Evolutionary conservation across 2,797 vertebrate species (phyloP), one percentile per base, ranked within the genome.

Genomic region (Pangasius macronema): DNA sequence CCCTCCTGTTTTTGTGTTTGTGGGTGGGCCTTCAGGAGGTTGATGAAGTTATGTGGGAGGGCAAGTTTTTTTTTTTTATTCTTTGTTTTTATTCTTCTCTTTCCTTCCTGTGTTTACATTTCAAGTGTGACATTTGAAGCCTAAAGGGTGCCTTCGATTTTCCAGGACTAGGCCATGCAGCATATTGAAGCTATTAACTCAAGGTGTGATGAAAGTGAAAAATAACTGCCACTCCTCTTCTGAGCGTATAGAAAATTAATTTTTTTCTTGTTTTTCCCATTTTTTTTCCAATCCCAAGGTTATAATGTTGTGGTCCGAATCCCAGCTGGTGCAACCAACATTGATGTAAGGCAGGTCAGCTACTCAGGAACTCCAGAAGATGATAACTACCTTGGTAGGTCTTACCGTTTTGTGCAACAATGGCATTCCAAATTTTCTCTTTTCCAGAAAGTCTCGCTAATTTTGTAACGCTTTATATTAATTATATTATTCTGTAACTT

Each of bases 341-440:
- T 99, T 88, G 98, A 99, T 89, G 95, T 99, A 93, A 96, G 87
- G 88, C 98, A 99, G 91, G 95, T 98, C 95, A 99, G 98, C 95
- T 98, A 98, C 94, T 99, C 98, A 84, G 98, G 98, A 91, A 97
- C 96, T 87, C 95, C 98, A 85, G 98, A 98, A 91, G 98, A 99
- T 90, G 98, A 99, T 95, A 99, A 97, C 94, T 99, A 99, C 94
- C 97, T 99, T 91, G 98, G 98, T 99, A 95, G 97, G 96, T 20
- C 33, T 46, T 59, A 70, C 22, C 7, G 16, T 82, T 39, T 57
- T 36, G 0, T 82, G 24, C 3, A 49, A 65, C 27, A 1, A 0
- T 65, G 5, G 8, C 11, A 61, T n/a, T 46, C 24, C 14, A 16
- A 11, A 59, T 59, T 30, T 53, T 18, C 8, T 46, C 1, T 46